Evolutionary conservation across 2,797 vertebrate species (phyloP).

Genomic region (Muscicapa comitata): DNA sequence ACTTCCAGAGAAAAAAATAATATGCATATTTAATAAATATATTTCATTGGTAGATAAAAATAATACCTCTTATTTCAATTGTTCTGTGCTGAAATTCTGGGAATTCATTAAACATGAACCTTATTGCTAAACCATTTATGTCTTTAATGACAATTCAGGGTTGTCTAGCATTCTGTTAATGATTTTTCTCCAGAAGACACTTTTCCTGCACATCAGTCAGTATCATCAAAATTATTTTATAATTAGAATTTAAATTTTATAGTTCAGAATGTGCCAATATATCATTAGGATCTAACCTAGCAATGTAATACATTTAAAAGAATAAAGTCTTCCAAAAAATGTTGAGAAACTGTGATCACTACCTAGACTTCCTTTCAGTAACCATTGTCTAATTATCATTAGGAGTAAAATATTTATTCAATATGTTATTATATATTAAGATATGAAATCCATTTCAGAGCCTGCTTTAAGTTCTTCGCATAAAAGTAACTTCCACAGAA

Average conservation of each 20-base stretch:
- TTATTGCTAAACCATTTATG: background rate
- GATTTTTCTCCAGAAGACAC: conserved; percentile 24
- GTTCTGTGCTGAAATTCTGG: background rate
- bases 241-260: conserved; percentile 61
- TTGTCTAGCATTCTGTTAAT: conserved; percentile 15
- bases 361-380: conserved; percentile 69
- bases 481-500: background rate
- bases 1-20: background rate
- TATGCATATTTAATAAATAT: background rate
- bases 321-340: conserved; percentile 59
- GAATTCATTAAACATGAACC: background rate
- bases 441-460: conserved; percentile 9
- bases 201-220: conserved; percentile 37
- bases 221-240: conserved; percentile 36
- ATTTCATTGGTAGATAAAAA: background rate
- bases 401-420: conserved; percentile 46
- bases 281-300: conserved; percentile 58
- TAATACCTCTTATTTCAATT: background rate
- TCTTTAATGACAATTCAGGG: background rate
- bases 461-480: background rate
- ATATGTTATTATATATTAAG: conserved; percentile 36
- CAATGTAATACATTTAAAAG: conserved; percentile 47
- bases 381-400: conserved; percentile 55
- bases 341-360: conserved; percentile 51
- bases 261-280: conserved; percentile 59